Evolutionary conservation across 1,140 invertebrate species (phyloP), one percentile per base, ranked within the genome.

Genomic region (Drosophila obscura): DNA sequence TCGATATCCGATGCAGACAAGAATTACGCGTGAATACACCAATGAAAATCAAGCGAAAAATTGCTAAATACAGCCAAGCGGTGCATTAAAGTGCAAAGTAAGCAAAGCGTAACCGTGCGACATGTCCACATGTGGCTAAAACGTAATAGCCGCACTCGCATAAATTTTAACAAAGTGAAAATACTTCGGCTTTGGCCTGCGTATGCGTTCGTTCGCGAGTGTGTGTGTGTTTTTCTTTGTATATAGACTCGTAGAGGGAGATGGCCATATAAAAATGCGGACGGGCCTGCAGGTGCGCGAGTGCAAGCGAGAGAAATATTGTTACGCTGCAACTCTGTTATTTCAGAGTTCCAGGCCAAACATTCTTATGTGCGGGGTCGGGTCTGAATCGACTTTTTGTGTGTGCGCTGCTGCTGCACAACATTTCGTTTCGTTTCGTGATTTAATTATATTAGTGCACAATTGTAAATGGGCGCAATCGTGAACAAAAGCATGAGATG

Each of bases 311-410:
- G 77, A 51, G 13, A 39, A 85, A 53, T 81, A 67, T 61, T 62
- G 59, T 65, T 62, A 16, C 16, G 24, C 73, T 65, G 52, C 60
- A 83, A 59, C 61, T 71, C 75, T 85, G 80, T 85, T 84, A 79
- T 84, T 85, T 80, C 77, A 84, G 68, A 84, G 80, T 83, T 84
- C 72, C 80, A 83, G 75, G 81, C 81, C 82, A 87, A 78, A 82
- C 82, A 87, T 88, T 87, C 75, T 83, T 61, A 87, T 75, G 77
- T 69, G 35, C 51, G 22, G 22, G 63, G 49, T 28, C 66, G 22
- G 16, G 66, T 73, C 79, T 76, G 68, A 83, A 85, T 85, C 82
- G 82, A 85, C 78, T 85, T 85, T 85, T 85, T 84, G 67, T 84
- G 67, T 85, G 81, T 67, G 61, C 72, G 51, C 45, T 26, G 51